These are phyloP conservation scores for Phorcus lineatus DNA, from an alignment of 2,888 invertebrate species.

Conservation along the genomic window DNA sequence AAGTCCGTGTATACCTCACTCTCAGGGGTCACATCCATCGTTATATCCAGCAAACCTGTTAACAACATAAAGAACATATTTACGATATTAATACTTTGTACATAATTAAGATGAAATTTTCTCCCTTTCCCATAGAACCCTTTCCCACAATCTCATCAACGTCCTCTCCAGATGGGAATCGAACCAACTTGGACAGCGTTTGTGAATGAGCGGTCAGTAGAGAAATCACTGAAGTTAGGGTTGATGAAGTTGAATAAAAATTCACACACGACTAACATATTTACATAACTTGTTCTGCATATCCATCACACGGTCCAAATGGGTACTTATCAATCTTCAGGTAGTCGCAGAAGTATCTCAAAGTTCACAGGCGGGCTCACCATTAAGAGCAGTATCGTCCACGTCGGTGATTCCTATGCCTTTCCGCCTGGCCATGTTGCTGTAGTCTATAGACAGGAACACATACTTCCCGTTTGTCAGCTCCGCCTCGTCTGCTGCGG, in stretches of 20 bases:
- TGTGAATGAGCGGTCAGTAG: no score
- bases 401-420: neutral
- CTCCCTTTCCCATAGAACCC: no score
- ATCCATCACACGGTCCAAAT: neutral
- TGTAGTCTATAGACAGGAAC: conserved; percentile 62
- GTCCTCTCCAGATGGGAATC: no score
- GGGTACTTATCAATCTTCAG: neutral
- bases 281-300: no score
- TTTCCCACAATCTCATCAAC: no score
- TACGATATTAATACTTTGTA: no score
- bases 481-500: conserved; percentile 49
- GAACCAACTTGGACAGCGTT: no score
- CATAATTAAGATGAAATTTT: no score
- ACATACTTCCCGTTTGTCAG: conserved; percentile 58
- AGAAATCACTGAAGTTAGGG: no score
- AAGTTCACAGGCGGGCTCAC: neutral
- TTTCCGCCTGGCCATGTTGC: conserved; percentile 35
- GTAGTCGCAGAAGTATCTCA: no score
- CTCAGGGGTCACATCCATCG: conserved; percentile 47
- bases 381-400: neutral
- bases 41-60: conserved; percentile 57
- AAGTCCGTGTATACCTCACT: conserved; percentile 39
- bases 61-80: neutral
- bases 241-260: no score
- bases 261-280: no score